A percentile compares a stretch with the other conserved stretches of the same genome.
Conservation (phyloP, 2,888 invertebrate species). For the Phyllotreta striolata region DNA sequence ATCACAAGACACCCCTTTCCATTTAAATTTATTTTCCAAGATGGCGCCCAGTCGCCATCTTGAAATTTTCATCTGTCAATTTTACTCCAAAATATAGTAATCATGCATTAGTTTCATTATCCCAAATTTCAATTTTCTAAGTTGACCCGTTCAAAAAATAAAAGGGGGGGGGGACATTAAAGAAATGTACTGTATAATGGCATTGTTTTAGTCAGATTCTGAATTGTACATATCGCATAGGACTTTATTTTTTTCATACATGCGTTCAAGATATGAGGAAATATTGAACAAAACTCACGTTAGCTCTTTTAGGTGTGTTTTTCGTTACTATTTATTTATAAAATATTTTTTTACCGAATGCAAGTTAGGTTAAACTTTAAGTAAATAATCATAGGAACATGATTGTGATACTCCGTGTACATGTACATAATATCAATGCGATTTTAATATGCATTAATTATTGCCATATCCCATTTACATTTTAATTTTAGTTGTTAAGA, state of each 20-base stretch:
- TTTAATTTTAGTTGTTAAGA: conserved; percentile 46
- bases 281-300: conserved; percentile 30
- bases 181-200: too few relatives aligned
- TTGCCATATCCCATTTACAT: conserved; percentile 46
- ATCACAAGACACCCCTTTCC: too few relatives aligned
- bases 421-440: conserved; percentile 43
- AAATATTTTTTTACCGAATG: conserved; percentile 37
- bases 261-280: conserved; percentile 33
- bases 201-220: conserved; percentile 34
- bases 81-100: too few relatives aligned
- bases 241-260: conserved; percentile 41
- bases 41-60: too few relatives aligned
- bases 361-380: conserved; percentile 26
- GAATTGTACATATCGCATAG: conserved; percentile 39
- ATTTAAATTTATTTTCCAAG: too few relatives aligned
- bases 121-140: too few relatives aligned
- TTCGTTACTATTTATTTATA: conserved; percentile 31
- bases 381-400: conserved; percentile 40
- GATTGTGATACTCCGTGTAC: conserved; percentile 49
- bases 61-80: too few relatives aligned
- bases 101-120: too few relatives aligned
- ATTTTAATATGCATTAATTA: conserved; percentile 42
- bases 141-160: too few relatives aligned
- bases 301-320: conserved; percentile 28
- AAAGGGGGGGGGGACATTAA: too few relatives aligned